These are phyloP conservation scores for Torymus aiolomorphi DNA, from an alignment of 2,888 invertebrate genomes.

Conservation along the genomic window DNA sequence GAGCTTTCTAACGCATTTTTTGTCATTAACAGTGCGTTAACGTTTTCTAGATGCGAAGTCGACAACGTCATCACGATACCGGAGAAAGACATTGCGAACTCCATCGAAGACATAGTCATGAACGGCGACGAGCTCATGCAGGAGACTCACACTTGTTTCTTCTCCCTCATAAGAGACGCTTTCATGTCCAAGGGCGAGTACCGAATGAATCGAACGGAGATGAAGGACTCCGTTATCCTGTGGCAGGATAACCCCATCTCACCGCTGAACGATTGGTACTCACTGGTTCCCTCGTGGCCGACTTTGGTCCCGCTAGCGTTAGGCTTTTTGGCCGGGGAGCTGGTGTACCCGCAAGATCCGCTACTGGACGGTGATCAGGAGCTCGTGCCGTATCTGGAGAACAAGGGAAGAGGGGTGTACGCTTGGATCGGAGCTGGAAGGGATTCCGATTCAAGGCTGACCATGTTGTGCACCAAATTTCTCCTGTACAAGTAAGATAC, in stretches of 20 bases:
- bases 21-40: background rate
- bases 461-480: conserved; percentile 88
- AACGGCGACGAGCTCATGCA: conserved; percentile 79
- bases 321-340: conserved; percentile 72
- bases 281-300: conserved; percentile 71
- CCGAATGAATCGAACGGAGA: conserved; percentile 85
- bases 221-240: conserved; percentile 84
- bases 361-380: conserved; percentile 69
- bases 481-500: conserved; percentile 78
- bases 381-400: conserved; percentile 73
- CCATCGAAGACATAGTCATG: conserved; percentile 66
- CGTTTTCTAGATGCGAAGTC: conserved; percentile 66
- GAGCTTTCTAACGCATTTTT: background rate
- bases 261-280: conserved; percentile 89
- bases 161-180: conserved; percentile 91
- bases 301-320: conserved; percentile 70
- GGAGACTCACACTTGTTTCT: conserved; percentile 90
- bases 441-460: conserved; percentile 88
- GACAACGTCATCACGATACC: conserved; percentile 69
- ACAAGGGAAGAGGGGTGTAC: conserved; percentile 79
- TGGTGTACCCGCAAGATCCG: conserved; percentile 69
- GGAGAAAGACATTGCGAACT: conserved; percentile 67
- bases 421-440: conserved; percentile 97
- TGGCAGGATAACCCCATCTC: conserved; percentile 90
- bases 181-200: conserved; percentile 91